Conservation (phyloP, 2,888 invertebrate species). For the Zele albiditarsus region DNA sequence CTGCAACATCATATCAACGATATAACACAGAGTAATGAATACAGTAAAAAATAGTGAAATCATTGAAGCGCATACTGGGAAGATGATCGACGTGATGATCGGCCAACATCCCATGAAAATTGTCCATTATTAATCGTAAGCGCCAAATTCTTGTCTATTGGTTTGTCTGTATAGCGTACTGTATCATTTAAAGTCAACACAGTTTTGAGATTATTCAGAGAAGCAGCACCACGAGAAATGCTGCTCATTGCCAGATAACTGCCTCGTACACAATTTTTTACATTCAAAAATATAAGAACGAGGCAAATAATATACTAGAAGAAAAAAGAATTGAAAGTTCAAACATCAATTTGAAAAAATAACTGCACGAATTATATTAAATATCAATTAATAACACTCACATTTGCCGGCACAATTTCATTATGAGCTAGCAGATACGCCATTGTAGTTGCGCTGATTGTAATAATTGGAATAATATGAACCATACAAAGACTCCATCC, state of each 20-base stretch:
- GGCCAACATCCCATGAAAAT: conserved; percentile 69
- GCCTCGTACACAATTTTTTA: conserved; percentile 57
- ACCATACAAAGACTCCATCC: conserved; percentile 59
- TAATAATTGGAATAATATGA: conserved; percentile 56
- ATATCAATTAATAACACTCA: conserved; percentile 35
- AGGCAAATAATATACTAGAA: conserved; percentile 57
- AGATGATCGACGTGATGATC: conserved; percentile 31
- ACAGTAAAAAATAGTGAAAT: not conserved
- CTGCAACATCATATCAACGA: not conserved
- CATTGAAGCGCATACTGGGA: conserved; percentile 9
- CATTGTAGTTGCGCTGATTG: conserved; percentile 54
- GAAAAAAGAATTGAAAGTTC: conserved; percentile 19
- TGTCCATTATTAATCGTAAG: conserved; percentile 73
- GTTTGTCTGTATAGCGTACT: conserved; percentile 68
- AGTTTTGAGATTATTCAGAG: conserved; percentile 61
- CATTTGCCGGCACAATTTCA: conserved; percentile 50
- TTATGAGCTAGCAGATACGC: conserved; percentile 51
- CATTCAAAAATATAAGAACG: conserved; percentile 56
- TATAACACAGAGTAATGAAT: not conserved
- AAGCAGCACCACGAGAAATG: conserved; percentile 59
- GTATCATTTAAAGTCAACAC: conserved; percentile 72
- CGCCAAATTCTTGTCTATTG: conserved; percentile 71
- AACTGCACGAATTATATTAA: not conserved
- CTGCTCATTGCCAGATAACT: conserved; percentile 61
- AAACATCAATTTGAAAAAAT: not conserved